Percentiles rank a stretch among this genome's conserved stretches.
Conservation (phyloP, 2,888 invertebrate species). For the Rotaria socialis region DNA sequence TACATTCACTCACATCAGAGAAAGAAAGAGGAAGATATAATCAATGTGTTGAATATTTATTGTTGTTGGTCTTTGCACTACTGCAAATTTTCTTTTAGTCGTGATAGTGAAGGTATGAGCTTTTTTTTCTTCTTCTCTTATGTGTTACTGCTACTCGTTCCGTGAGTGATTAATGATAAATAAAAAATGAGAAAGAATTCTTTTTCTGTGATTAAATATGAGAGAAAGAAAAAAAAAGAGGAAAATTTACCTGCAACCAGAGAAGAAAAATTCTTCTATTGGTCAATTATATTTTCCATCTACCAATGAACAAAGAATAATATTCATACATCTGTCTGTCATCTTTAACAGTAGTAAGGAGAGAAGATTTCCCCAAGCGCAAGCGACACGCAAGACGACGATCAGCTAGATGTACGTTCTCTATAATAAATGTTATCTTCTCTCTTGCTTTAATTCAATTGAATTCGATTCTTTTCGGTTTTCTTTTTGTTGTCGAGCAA, state of each 20-base stretch:
- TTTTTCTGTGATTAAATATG: slow-evolving; percentile 20
- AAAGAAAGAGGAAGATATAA: background rate
- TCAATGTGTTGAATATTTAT: background rate
- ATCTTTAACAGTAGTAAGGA: slow-evolving; percentile 18
- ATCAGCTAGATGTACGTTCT: slow-evolving; percentile 1
- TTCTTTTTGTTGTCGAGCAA: background rate
- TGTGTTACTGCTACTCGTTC: background rate
- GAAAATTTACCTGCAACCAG: background rate
- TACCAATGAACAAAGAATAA: background rate
- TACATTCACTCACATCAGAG: background rate
- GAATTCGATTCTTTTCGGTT: background rate
- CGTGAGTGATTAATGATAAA: slow-evolving; percentile 29
- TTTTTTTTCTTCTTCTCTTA: background rate
- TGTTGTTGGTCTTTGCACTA: background rate
- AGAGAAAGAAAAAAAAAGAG: background rate
- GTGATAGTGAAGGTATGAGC: background rate
- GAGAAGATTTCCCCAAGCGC: slow-evolving; percentile 35
- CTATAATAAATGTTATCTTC: background rate
- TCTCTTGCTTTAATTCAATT: slow-evolving; percentile 29
- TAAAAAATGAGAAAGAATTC: slow-evolving; percentile 19
- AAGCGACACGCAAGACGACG: slow-evolving; percentile 15
- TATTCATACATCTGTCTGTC: slow-evolving; percentile 24
- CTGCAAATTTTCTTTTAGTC: background rate
- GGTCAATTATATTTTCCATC: background rate
- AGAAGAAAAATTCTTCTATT: background rate